Evolutionary conservation across 1,140 invertebrate genomes (phyloP), one percentile per base, ranked within the genome.

Genomic region (Wiebesia pumilae): DNA sequence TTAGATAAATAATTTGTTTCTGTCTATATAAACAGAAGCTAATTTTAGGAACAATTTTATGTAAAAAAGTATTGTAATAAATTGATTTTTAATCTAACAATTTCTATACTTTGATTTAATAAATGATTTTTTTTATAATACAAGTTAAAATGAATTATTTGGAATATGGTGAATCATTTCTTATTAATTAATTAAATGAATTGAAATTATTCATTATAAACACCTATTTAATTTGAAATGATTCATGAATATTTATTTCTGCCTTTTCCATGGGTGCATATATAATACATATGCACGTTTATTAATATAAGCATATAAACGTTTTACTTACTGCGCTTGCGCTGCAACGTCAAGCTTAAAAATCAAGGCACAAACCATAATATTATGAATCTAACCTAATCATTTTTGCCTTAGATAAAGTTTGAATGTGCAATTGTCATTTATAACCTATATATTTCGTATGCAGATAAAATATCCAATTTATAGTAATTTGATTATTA

Each of bases 11-110:
- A 62, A 62, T 75, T 75, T 43, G 84, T 81, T 81, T 58, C n/a
- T 43, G 27, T 16, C 33, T 35, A 24, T 43, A 16, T 47, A 43
- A 85, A 65, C 27, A 65, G 73, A 78, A 47, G 6, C 33, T 21
- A 58, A 75, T 62, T 81, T 81, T 81, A 81, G 78, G 43, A 85
- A 54, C 71, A 84, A 67, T 69, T 16, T 62, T 71, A 67, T 84
- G 77, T 85, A 85, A 79, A 85, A 85, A 80, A 30, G 35, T 69
- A 85, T 80, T 71, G 33, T 80, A 85, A 85, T 80, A 85, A 85
- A 85, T 51, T 12, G 9, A 85, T 81, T 79, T 85, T 85, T 80
- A 78, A 43, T 43, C 19, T 75, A 43, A 27, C 0, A 75, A 75
- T 12, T 43, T 43, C 30, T 71, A 38, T 38, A 58, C 24, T 79